phyloP scores from a whole-genome alignment of 2,888 invertebrate species.

The Watsonalla cultraria region DNA sequence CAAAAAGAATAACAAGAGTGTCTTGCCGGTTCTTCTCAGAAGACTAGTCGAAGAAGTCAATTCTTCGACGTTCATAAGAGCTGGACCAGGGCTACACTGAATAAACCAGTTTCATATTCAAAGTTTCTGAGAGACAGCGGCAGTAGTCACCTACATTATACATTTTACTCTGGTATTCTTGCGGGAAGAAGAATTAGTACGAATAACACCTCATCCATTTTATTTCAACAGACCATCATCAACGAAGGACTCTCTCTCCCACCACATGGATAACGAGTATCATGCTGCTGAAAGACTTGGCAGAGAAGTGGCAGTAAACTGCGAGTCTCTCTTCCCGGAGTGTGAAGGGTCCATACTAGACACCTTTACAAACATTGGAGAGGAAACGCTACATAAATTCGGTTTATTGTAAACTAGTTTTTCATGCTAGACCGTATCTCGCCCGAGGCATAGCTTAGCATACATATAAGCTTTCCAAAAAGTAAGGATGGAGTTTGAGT shows the following conservation, averaged over 20 bases:
- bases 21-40: no score
- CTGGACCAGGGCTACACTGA: no score
- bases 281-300: constrained; percentile 85
- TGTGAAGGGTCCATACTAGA: constrained; percentile 80
- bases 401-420: constrained; percentile 37
- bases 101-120: no score
- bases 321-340: constrained; percentile 81
- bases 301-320: constrained; percentile 65
- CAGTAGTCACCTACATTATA: no score
- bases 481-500: no score
- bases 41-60: no score
- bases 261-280: constrained; percentile 85
- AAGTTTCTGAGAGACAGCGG: no score
- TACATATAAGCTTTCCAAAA: background rate
- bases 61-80: no score
- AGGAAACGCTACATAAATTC: constrained; percentile 65
- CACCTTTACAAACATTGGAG: constrained; percentile 75
- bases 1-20: no score
- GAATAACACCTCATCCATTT: constrained; percentile 4
- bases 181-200: no score
- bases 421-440: background rate
- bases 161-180: no score
- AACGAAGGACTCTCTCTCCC: constrained; percentile 81
- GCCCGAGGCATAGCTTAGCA: no score
- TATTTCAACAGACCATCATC: constrained; percentile 81